Evolutionary conservation across 2,113 vertebrate species (phyloP), one percentile per base, ranked within the genome.

Genomic region (Aldabrachelys gigantea): DNA sequence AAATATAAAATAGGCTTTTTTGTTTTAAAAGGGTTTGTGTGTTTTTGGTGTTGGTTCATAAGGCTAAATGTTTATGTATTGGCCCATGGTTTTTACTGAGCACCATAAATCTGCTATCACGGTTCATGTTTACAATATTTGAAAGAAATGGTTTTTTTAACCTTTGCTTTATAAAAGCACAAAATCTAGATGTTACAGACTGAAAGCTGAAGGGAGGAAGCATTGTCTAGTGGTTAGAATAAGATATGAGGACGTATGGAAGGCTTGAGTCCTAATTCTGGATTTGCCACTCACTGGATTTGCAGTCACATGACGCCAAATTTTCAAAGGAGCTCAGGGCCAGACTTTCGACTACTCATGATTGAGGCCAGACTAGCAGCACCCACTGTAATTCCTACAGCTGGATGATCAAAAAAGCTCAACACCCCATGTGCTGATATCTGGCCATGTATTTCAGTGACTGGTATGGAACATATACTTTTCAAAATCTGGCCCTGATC

Each of bases 331-430:
- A 75, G 85, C 85, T 94, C 94, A 85, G 41, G 56, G 62, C 57
- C 84, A 79, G 2, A 65, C 85, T 93, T 83, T 83, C 59, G 81
- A 79, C 6, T 84, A 35, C 41, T 76, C 0, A 0, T 57, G 84
- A 47, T 3, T 90, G 84, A 94, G 41, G 90, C 89, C 59, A 10
- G 6, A 2, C 91, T 93, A 76, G 75, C 24, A 76, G 38, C 76
- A 35, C 81, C 93, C 89, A 21, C 10, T 53, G 57, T 75, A 86
- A 88, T 69, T 50, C 83, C 80, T 13, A 1, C 83, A 83, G 35
- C 47, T 65, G 38, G 22, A n/a, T 87, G 90, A 86, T 96, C 89
- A 88, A 75, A 88, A 91, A 82, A 44, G 10, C 24, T 76, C 41
- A 44, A 8, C 38, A 27, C 41, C 10, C 19, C 90, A 44, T 25